Conservation (phyloP, 2,797 vertebrate species). For the Intellagama lesueurii region DNA sequence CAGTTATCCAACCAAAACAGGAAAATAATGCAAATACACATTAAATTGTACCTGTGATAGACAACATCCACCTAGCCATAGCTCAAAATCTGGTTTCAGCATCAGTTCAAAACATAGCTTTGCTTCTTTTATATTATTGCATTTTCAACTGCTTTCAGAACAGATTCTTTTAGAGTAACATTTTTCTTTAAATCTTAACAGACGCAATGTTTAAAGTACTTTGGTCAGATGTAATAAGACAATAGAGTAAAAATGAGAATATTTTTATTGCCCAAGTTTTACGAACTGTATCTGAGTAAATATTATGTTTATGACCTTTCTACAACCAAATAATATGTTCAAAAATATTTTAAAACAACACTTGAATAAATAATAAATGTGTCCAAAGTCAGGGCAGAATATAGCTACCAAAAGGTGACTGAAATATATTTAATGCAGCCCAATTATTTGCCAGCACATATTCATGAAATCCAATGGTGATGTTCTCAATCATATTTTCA, state of each 20-base stretch:
- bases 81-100: neutral
- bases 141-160: constrained; percentile 6
- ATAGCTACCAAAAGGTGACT: neutral
- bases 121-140: neutral
- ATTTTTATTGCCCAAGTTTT: neutral
- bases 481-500: constrained; percentile 7
- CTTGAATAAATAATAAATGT: constrained; percentile 15
- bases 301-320: constrained; percentile 4
- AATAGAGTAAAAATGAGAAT: neutral
- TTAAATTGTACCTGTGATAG: neutral
- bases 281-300: constrained; percentile 4
- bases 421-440: constrained; percentile 4
- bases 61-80: neutral
- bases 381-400: neutral
- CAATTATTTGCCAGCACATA: constrained; percentile 2
- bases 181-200: neutral
- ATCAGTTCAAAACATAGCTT: neutral
- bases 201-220: neutral
- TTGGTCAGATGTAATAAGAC: neutral
- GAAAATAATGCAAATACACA: no score
- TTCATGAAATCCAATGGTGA: constrained; percentile 15
- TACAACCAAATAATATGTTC: constrained; percentile 7
- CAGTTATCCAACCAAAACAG: no score
- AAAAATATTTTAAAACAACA: constrained; percentile 11
- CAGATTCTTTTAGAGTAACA: neutral